phyloP scores from a whole-genome alignment of 2,113 vertebrate genomes.

The Oceanites oceanicus region DNA sequence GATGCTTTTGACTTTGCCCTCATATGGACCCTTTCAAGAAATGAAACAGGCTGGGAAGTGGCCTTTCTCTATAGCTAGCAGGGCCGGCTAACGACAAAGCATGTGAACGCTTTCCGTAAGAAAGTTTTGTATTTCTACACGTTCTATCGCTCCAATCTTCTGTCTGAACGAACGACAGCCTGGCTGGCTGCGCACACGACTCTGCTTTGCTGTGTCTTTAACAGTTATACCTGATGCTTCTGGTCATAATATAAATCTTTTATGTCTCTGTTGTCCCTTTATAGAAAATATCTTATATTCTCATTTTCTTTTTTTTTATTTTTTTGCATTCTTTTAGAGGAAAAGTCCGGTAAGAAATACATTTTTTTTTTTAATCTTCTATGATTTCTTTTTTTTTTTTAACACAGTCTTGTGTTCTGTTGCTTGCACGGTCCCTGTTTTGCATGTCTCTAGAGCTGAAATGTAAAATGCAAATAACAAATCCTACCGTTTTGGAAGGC shows the following conservation, averaged over 20 bases:
- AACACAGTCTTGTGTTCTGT: not conserved
- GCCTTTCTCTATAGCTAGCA: fast-evolving
- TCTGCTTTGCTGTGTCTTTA: not conserved
- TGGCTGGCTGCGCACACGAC: not conserved
- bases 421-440: not conserved
- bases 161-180: fast-evolving
- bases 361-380: not conserved
- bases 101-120: fast-evolving
- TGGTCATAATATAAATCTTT: not conserved
- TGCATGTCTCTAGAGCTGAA: not conserved
- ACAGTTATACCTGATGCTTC: not conserved
- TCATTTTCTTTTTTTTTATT: conserved; percentile 32
- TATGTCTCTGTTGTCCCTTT: not conserved
- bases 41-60: not conserved
- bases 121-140: fast-evolving
- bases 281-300: not conserved
- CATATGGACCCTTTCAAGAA: not conserved
- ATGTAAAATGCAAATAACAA: not conserved
- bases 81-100: fast-evolving
- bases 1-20: not conserved
- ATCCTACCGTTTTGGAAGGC: not conserved
- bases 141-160: fast-evolving
- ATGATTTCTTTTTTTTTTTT: not conserved
- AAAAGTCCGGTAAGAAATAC: conserved; percentile 93
- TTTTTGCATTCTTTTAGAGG: conserved; percentile 79